phyloP scores from a whole-genome alignment of 2,888 invertebrate genomes.

The Drosophila bunnanda region DNA sequence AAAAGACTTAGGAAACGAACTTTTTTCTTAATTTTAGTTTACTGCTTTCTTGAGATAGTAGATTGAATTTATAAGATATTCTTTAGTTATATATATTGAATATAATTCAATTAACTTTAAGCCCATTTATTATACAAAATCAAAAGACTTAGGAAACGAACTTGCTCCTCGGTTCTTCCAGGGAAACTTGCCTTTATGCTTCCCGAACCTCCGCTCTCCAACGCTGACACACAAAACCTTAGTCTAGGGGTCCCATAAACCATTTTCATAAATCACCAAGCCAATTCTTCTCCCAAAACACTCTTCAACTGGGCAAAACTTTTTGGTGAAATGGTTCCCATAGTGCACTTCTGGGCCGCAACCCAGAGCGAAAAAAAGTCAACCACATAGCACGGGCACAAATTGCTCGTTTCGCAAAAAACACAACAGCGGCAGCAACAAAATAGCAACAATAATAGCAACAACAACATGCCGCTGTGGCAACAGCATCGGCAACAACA shows the following conservation, averaged over 20 bases:
- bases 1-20: no score
- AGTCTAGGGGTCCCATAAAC: constrained; percentile 14
- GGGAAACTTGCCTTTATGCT: neutral
- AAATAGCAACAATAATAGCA: constrained; percentile 29
- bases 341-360: constrained; percentile 55
- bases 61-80: no score
- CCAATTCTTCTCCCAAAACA: constrained; percentile 42
- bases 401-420: constrained; percentile 72
- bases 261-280: constrained; percentile 43
- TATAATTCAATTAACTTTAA: neutral
- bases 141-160: neutral
- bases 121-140: neutral
- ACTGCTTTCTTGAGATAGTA: no score
- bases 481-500: constrained; percentile 53
- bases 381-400: constrained; percentile 59
- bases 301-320: constrained; percentile 32
- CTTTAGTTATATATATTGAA: neutral
- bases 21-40: no score
- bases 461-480: constrained; percentile 35
- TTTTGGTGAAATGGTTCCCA: constrained; percentile 73
- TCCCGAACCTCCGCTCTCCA: constrained; percentile 1
- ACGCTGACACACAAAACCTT: constrained; percentile 5
- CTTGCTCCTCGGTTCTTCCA: neutral
- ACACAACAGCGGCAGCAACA: constrained; percentile 25
- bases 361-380: constrained; percentile 44